phyloP scores from a whole-genome alignment of 2,113 vertebrate genomes.

The Tricholaema leucomelas region DNA sequence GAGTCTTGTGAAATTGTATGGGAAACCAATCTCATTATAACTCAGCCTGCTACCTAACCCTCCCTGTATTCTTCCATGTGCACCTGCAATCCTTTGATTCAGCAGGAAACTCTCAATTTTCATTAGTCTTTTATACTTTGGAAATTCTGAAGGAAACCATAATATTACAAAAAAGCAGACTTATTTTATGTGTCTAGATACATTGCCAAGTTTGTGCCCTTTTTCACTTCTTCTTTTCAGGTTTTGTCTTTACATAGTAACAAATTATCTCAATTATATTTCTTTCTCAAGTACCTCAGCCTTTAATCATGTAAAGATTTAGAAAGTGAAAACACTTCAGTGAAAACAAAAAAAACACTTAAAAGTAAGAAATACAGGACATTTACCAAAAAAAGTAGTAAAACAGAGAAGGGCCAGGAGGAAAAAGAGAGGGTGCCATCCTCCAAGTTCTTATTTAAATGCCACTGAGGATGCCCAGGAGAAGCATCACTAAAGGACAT shows the following conservation, averaged over 20 bases:
- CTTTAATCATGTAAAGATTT: slow-evolving; percentile 11
- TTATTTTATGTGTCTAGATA: not conserved
- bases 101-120: not conserved
- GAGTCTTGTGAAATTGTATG: not conserved
- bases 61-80: not conserved
- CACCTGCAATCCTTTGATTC: not conserved
- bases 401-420: not conserved
- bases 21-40: not conserved
- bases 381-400: not conserved
- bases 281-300: not conserved
- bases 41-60: not conserved
- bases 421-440: not conserved
- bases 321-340: slow-evolving; percentile 13
- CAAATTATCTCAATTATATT: not conserved
- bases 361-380: not conserved
- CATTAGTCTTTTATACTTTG: not conserved
- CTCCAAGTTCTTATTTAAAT: slow-evolving; percentile 7
- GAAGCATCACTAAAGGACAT: not conserved
- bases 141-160: not conserved
- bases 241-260: not conserved
- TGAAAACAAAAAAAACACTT: not conserved
- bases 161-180: not conserved
- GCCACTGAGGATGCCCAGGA: not conserved
- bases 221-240: not conserved
- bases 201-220: not conserved